These are phyloP conservation scores for Pungitius pungitius DNA, from an alignment of 2,113 vertebrate genomes.

Conservation along the genomic window DNA sequence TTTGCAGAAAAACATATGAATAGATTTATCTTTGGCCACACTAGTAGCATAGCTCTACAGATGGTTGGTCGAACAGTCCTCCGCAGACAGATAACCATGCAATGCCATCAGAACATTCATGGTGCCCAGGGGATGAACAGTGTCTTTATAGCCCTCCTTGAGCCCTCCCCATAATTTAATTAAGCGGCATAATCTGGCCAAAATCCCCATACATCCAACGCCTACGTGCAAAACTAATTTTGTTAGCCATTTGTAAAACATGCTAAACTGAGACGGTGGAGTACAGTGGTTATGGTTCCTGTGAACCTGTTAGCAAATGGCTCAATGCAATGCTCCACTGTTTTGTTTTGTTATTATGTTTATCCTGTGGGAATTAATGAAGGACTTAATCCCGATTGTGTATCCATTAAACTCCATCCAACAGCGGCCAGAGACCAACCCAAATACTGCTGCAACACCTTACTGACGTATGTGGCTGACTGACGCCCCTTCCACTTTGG, in stretches of 20 bases:
- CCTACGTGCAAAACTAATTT: not conserved
- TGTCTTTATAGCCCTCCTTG: not conserved
- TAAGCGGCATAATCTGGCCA: not conserved
- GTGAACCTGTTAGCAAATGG: not conserved
- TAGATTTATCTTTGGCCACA: slow-evolving; percentile 9
- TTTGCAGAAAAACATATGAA: slow-evolving; percentile 13
- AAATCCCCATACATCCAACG: not conserved
- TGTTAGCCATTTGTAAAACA: not conserved
- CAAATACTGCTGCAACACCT: slow-evolving; percentile 1
- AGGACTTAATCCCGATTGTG: not conserved
- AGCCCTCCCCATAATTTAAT: not conserved
- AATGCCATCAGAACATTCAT: not conserved
- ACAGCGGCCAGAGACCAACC: not conserved
- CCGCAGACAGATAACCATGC: not conserved
- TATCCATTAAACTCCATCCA: not conserved
- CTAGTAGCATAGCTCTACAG: not conserved
- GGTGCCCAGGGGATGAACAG: not conserved
- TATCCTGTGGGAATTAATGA: not conserved
- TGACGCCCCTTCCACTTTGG: not conserved
- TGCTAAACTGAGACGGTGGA: not conserved
- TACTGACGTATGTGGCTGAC: slow-evolving; percentile 4
- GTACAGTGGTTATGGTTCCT: too few relatives aligned
- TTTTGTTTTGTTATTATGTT: not conserved
- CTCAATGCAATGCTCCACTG: not conserved
- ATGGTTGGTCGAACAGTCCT: not conserved